These are phyloP conservation scores for Dione vanillae DNA, from an alignment of 2,888 invertebrate species.

Conservation along the genomic window DNA sequence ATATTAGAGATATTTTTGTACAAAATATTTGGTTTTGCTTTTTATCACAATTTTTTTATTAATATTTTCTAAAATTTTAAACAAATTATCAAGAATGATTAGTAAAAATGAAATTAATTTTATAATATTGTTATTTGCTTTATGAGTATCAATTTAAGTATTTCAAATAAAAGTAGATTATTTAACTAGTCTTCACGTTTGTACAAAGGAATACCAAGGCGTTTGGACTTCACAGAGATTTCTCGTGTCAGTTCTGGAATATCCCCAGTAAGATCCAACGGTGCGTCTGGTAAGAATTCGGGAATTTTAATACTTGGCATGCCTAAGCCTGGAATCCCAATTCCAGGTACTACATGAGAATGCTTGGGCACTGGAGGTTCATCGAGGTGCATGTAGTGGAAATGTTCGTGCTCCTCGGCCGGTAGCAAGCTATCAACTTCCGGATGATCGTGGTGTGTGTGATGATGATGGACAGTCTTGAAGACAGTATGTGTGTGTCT, in stretches of 20 bases:
- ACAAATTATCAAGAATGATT: neutral
- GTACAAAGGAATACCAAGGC: constrained; percentile 64
- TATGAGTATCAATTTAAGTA: neutral
- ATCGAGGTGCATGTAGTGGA: constrained; percentile 76
- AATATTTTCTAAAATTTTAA: neutral
- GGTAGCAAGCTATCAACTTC: constrained; percentile 54
- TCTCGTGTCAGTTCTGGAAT: constrained; percentile 61
- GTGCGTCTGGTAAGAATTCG: constrained; percentile 73
- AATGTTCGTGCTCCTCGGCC: constrained; percentile 77
- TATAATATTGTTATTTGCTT: too few species aligned
- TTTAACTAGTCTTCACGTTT: constrained; percentile 47
- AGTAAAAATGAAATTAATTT: too few species aligned
- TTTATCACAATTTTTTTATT: neutral
- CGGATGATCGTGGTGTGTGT: constrained; percentile 67
- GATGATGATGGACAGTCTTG: constrained; percentile 86
- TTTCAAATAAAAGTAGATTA: neutral
- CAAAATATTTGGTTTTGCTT: constrained; percentile 30
- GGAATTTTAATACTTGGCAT: constrained; percentile 56
- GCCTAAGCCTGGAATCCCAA: constrained; percentile 62
- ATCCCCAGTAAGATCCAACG: constrained; percentile 59
- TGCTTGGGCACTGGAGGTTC: constrained; percentile 64
- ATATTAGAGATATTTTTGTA: constrained; percentile 30
- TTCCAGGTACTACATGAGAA: constrained; percentile 66
- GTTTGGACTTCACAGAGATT: constrained; percentile 56
- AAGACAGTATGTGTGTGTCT: constrained; percentile 90